phyloP scores from a whole-genome alignment of 2,888 invertebrate genomes.

The Volucella inanis region DNA sequence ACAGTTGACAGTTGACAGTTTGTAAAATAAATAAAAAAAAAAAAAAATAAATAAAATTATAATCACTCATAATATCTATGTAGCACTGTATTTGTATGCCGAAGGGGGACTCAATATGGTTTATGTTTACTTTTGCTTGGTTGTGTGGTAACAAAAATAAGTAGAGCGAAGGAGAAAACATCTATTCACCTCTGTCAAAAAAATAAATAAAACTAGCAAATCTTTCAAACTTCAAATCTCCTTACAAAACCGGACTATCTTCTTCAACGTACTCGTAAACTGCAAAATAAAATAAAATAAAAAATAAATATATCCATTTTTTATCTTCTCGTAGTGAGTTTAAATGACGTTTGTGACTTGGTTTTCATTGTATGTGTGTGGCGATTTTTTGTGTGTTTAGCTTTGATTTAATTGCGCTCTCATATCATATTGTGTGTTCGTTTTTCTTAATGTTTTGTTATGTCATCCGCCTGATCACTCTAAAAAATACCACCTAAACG shows the following conservation, averaged over 20 bases:
- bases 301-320: constrained; percentile 9
- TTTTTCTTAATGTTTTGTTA: constrained; percentile 32
- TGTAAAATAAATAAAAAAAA: too few species aligned
- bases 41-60: constrained; percentile 5
- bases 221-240: constrained; percentile 40
- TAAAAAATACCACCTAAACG: constrained; percentile 17
- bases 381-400: constrained; percentile 47
- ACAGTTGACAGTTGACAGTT: constrained; percentile 40
- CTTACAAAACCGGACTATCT: constrained; percentile 61
- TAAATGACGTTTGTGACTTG: constrained; percentile 35
- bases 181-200: constrained; percentile 51
- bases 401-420: constrained; percentile 47
- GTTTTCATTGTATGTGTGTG: constrained; percentile 8
- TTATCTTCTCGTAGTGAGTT: constrained; percentile 68
- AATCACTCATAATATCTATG: constrained; percentile 58
- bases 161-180: constrained; percentile 29
- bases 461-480: constrained; percentile 55
- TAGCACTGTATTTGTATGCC: constrained; percentile 72
- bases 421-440: constrained; percentile 59
- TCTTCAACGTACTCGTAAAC: constrained; percentile 45
- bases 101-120: constrained; percentile 74
- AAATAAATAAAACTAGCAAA: constrained; percentile 23
- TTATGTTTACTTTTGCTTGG: constrained; percentile 73
- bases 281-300: constrained; percentile 41
- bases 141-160: constrained; percentile 68